phyloP scores from a whole-genome alignment of 2,113 vertebrate species.

The Antigone vipio region DNA sequence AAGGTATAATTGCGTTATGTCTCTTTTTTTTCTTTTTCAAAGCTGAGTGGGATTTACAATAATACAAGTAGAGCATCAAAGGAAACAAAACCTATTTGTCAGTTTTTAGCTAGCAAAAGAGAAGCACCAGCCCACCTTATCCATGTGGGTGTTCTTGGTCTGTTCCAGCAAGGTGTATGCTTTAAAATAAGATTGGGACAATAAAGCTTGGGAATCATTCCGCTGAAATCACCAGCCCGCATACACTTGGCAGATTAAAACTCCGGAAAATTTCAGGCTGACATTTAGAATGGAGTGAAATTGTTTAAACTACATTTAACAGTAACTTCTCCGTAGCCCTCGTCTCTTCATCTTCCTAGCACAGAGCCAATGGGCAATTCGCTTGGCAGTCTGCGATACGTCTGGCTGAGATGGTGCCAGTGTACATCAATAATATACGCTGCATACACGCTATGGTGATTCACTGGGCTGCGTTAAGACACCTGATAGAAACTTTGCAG shows the following conservation, averaged over 20 bases:
- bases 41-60: constrained; percentile 48
- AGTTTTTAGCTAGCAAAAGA: constrained; percentile 40
- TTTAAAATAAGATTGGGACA: constrained; percentile 71
- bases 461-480: background rate
- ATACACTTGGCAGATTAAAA: constrained; percentile 69
- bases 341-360: constrained; percentile 30
- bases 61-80: constrained; percentile 47
- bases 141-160: constrained; percentile 71
- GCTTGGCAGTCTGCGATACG: background rate
- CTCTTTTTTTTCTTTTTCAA: background rate
- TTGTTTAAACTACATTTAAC: constrained; percentile 69
- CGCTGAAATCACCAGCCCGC: constrained; percentile 71
- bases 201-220: constrained; percentile 63
- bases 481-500: background rate
- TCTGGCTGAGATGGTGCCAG: constrained; percentile 24
- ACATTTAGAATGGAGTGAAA: constrained; percentile 74
- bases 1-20: background rate
- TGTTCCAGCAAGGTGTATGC: constrained; percentile 59
- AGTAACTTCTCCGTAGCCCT: constrained; percentile 62
- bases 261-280: constrained; percentile 69
- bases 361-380: constrained; percentile 13
- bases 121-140: constrained; percentile 64
- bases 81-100: constrained; percentile 70
- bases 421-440: background rate
- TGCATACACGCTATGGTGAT: background rate